Base-by-base conservation (phyloP, 2,797 vertebrate species). In the Alfaro cultratus region DNA sequence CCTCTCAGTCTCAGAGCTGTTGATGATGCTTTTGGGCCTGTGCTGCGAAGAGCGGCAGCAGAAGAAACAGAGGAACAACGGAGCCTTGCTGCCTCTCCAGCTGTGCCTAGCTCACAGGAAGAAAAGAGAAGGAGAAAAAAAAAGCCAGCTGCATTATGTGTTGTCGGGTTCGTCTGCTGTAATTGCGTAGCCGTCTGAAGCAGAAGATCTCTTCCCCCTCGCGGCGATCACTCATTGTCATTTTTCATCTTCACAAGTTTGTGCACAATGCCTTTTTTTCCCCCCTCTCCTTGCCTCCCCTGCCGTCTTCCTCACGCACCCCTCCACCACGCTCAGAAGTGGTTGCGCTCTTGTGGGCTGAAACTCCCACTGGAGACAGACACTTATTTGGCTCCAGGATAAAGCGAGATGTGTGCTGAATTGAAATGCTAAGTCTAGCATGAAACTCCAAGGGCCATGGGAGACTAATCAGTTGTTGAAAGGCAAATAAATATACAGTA, bases 341-440 rank as follows among this genome's bases (percentile, higher is more conserved):
- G 89, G 91, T 93, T 92, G 88, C 72, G 89, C 89, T 94, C 90
- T 93, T 90, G 88, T 89, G 89, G 89, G 90, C 86, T 92, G 85
- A 90, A 92, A 92, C 90, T 94, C 93, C 92, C 90, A 85, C 83
- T 82, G 86, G 92, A 94, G 90, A 90, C 90, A 91, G 88, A 90
- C 91, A 91, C 92, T 90, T 92, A 93, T 95, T 94, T 94, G 90
- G 94, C 93, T 95, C 80, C 91, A 85, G 92, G 94, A 95, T 93
- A 90, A 92, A 93, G 87, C 89, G 89, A 73, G 83, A 90, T 91
- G 93, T 91, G 93, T 92, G 85, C 87, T 80, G 94, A 94, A 95
- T 94, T 87, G 89, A 95, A 96, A 95, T 94, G 93, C 86, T 93
- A 94, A 93, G 91, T 95, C 80, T 94, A 93, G 91, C 93, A 93